Percentiles rank a stretch among this genome's conserved stretches.
Conservation (phyloP, 2,797 vertebrate genomes). For the Cossypha polioptera region DNA sequence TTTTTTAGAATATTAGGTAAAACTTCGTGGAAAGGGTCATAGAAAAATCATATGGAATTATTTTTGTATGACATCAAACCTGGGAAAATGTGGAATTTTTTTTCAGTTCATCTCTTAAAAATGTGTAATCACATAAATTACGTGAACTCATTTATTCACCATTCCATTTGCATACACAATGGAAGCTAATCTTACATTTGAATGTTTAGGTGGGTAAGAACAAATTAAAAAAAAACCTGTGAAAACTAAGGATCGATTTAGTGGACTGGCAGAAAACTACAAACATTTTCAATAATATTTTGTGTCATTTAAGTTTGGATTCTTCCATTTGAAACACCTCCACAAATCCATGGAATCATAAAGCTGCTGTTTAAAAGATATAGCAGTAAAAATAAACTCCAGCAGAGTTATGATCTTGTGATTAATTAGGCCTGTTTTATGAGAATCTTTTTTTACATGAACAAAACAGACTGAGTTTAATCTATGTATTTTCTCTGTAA, state of each 20-base stretch:
- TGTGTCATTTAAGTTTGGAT: neutral
- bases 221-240: rapidly evolving
- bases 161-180: neutral
- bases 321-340: neutral
- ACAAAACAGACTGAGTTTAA: neutral
- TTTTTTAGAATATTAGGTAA: neutral
- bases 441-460: neutral
- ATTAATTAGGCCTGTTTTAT: neutral
- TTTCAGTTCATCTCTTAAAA: neutral
- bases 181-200: neutral
- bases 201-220: neutral
- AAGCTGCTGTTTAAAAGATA: neutral
- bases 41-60: neutral
- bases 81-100: neutral
- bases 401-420: neutral
- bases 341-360: neutral
- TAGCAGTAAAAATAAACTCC: neutral
- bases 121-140: neutral
- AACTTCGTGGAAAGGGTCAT: neutral
- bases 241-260: neutral
- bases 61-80: neutral
- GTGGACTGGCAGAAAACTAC: neutral
- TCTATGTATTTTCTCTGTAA: neutral
- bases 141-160: neutral
- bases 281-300: neutral